Conservation (phyloP, 2,888 invertebrate genomes). For the Drosophila putrida region DNA sequence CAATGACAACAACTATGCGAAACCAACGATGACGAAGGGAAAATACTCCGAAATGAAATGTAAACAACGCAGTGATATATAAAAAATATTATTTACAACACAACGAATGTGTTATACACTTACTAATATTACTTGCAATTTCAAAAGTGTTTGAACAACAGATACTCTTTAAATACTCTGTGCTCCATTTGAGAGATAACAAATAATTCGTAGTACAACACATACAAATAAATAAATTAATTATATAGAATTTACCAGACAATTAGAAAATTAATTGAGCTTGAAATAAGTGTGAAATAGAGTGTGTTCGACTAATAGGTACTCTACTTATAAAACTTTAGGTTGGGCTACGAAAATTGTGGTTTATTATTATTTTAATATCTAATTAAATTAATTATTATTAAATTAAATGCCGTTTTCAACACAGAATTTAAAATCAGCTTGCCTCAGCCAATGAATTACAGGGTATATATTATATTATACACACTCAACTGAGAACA, state of each 20-base stretch:
- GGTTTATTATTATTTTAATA: too few species aligned
- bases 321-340: too few species aligned
- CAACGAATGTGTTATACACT: conserved; percentile 29
- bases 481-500: background rate
- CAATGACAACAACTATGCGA: conserved; percentile 1
- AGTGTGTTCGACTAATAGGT: too few species aligned
- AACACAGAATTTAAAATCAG: background rate
- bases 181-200: too few species aligned
- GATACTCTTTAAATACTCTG: background rate
- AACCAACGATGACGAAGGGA: conserved; percentile 41
- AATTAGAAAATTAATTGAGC: too few species aligned
- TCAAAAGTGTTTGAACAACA: background rate
- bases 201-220: too few species aligned
- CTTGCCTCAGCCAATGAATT: background rate
- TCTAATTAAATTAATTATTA: too few species aligned
- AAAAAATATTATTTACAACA: background rate
- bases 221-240: too few species aligned
- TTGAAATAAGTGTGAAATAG: too few species aligned
- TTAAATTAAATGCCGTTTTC: too few species aligned
- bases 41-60: conserved; percentile 30
- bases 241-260: too few species aligned
- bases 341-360: too few species aligned
- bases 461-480: background rate
- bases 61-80: conserved; percentile 15
- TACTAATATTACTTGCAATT: background rate